These are phyloP conservation scores for Trichoplusia ni DNA, from an alignment of 1,140 invertebrate species.

Conservation along the genomic window DNA sequence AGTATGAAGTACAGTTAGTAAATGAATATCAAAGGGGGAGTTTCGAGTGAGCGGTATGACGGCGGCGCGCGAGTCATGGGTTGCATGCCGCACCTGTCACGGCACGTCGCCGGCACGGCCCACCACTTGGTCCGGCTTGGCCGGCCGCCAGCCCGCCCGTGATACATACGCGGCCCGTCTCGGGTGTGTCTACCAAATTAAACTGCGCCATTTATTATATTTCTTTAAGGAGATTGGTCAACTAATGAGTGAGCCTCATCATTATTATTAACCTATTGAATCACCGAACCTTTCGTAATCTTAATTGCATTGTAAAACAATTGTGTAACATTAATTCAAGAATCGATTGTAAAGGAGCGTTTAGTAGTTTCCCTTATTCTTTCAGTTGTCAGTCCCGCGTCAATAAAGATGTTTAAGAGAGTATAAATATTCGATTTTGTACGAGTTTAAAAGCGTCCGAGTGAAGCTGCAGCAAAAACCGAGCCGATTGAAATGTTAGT, in stretches of 20 bases:
- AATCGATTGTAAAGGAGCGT: not conserved
- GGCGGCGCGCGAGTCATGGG: constrained; percentile 67
- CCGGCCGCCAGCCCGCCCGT: constrained; percentile 67
- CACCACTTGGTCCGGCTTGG: constrained; percentile 73
- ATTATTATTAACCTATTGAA: constrained; percentile 29
- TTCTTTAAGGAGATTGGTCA: constrained; percentile 68
- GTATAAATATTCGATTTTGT: constrained; percentile 76
- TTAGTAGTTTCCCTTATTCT: constrained; percentile 55
- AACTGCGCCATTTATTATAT: constrained; percentile 78
- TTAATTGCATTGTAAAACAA: constrained; percentile 3
- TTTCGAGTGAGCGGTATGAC: constrained; percentile 47
- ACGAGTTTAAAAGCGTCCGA: constrained; percentile 53
- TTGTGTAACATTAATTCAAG: not conserved
- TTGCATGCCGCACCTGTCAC: constrained; percentile 76
- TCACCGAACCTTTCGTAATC: too few relatives aligned
- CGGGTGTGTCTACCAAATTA: constrained; percentile 78
- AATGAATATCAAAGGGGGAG: constrained; percentile 55
- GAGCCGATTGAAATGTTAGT: constrained; percentile 78
- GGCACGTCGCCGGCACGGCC: constrained; percentile 66
- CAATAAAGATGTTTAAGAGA: constrained; percentile 78
- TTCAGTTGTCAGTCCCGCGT: constrained; percentile 70
- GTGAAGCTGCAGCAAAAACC: constrained; percentile 73
- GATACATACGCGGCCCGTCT: constrained; percentile 74
- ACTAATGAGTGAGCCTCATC: constrained; percentile 57
- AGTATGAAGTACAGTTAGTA: constrained; percentile 31